These are phyloP conservation scores for Orchesellides sinensis DNA, from an alignment of 2,888 invertebrate species.

Conservation along the genomic window DNA sequence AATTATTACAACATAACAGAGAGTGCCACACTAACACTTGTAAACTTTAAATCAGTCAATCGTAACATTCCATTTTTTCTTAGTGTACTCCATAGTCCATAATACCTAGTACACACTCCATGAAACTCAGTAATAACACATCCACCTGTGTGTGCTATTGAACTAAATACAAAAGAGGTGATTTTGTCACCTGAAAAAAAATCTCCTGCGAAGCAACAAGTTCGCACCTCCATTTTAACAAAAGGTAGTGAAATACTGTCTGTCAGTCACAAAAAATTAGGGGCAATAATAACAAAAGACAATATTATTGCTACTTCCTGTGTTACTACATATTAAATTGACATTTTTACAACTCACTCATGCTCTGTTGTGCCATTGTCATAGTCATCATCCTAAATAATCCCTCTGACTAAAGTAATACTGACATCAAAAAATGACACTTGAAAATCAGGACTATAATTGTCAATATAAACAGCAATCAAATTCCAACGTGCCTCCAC, in stretches of 20 bases:
- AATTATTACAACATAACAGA: too few relatives aligned
- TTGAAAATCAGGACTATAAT: background rate
- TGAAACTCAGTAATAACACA: too few relatives aligned
- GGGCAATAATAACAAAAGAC: slow-evolving; percentile 37
- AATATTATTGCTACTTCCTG: slow-evolving; percentile 32
- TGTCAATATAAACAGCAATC: background rate
- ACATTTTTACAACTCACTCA: slow-evolving; percentile 42
- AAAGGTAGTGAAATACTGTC: slow-evolving; percentile 14
- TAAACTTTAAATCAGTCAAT: slow-evolving; percentile 16
- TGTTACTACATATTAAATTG: slow-evolving; percentile 13
- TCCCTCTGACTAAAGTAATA: background rate
- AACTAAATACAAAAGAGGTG: background rate
- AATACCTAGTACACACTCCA: too few relatives aligned
- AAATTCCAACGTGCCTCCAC: background rate
- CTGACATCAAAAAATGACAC: slow-evolving; percentile 1
- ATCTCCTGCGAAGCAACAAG: slow-evolving; percentile 41
- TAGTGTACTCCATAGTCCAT: too few relatives aligned
- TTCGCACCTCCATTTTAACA: slow-evolving; percentile 40
- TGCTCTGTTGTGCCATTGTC: background rate
- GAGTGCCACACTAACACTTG: too few relatives aligned
- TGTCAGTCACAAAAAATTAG: slow-evolving; percentile 43
- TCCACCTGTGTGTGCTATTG: too few relatives aligned
- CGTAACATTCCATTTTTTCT: background rate
- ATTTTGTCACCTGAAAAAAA: slow-evolving; percentile 39
- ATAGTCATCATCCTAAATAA: too few relatives aligned